Percentiles rank a stretch among this genome's conserved stretches.
phyloP scores from a whole-genome alignment of 2,797 vertebrate genomes.

The Anguilla pacifica region DNA sequence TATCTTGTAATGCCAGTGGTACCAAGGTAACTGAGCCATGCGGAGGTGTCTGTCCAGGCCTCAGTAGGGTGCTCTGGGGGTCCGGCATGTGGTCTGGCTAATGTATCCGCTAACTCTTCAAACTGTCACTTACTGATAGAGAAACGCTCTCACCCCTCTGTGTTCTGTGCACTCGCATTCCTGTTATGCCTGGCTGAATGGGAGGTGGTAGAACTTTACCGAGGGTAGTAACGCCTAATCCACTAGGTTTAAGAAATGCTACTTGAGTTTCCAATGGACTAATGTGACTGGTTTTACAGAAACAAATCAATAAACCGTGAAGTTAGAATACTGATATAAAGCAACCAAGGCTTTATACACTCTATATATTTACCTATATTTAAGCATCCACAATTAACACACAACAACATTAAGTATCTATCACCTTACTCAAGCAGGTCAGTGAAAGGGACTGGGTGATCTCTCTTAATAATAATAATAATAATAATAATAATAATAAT shows the following conservation, averaged over 20 bases:
- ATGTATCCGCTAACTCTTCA: neutral
- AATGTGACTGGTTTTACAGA: neutral
- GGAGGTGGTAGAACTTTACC: neutral
- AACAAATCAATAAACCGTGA: neutral
- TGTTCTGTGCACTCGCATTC: neutral
- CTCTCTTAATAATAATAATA: no score
- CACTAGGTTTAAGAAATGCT: neutral
- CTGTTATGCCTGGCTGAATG: neutral
- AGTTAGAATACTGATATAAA: neutral
- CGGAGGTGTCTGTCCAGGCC: neutral
- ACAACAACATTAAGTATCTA: no score
- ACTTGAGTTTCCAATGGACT: neutral
- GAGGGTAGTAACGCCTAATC: neutral
- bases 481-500: no score
- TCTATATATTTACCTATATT: no score
- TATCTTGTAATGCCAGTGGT: neutral
- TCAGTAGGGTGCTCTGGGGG: neutral
- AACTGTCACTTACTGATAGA: neutral
- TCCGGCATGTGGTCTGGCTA: neutral
- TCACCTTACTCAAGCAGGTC: no score
- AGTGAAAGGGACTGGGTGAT: no score
- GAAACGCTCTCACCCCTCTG: neutral
- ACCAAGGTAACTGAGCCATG: neutral
- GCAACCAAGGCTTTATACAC: no score
- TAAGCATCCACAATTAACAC: no score